These are phyloP conservation scores for Caenorhabditis sinica DNA, from an alignment of 2,888 invertebrate species.

Conservation along the genomic window DNA sequence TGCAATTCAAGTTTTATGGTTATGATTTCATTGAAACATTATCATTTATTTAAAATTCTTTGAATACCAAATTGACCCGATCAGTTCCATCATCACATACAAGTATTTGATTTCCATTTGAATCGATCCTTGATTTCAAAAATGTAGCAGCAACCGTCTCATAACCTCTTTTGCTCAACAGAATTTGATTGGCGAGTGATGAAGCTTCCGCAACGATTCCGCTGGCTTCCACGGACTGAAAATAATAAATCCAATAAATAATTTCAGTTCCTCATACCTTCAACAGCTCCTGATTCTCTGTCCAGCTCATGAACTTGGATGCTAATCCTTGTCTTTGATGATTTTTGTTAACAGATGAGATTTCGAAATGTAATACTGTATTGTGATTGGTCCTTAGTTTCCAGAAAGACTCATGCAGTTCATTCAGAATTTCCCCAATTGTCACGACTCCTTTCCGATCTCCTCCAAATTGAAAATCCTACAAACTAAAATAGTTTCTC, in stretches of 20 bases:
- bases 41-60: conserved; percentile 18
- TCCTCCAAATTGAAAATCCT: conserved; percentile 52
- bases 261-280: background rate
- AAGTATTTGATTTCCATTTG: conserved; percentile 38
- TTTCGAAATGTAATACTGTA: conserved; percentile 46
- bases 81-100: conserved; percentile 57
- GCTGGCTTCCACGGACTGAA: conserved; percentile 52
- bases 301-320: conserved; percentile 47
- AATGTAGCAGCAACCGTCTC: conserved; percentile 41
- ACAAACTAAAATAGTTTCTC: background rate
- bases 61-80: conserved; percentile 46
- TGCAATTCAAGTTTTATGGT: background rate
- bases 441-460: conserved; percentile 31
- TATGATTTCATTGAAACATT: background rate
- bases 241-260: background rate
- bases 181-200: conserved; percentile 49
- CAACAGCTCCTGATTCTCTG: conserved; percentile 24
- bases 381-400: conserved; percentile 21
- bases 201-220: conserved; percentile 55
- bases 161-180: conserved; percentile 48
- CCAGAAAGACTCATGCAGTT: conserved; percentile 51
- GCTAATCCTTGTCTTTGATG: conserved; percentile 53
- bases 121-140: conserved; percentile 12
- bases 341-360: conserved; percentile 31
- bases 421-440: conserved; percentile 51